Conservation (phyloP, 2,888 invertebrate species). For the Hecatera dysodea region DNA sequence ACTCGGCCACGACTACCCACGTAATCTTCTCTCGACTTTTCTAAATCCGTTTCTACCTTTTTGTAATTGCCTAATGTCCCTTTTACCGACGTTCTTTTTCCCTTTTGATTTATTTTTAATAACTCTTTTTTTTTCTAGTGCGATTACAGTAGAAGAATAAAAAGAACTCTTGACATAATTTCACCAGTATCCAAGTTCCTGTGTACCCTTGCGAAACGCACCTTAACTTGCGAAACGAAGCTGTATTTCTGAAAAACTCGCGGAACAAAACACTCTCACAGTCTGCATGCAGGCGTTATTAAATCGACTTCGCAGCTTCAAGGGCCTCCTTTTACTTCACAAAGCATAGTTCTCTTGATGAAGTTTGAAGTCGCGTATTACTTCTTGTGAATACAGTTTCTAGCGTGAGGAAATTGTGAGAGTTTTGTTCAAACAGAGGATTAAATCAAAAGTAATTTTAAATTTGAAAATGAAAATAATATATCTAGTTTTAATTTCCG, state of each 20-base stretch:
- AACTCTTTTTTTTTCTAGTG: too few relatives aligned
- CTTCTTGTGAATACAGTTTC: background rate
- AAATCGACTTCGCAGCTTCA: constrained; percentile 13
- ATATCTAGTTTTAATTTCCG: too few relatives aligned
- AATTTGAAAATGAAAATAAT: too few relatives aligned
- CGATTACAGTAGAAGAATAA: background rate
- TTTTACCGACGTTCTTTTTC: background rate
- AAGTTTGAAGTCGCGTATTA: background rate
- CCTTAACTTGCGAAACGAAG: too few relatives aligned
- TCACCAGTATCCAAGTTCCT: background rate
- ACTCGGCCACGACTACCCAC: too few relatives aligned
- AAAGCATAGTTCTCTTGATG: constrained; percentile 12
- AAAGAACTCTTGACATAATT: background rate
- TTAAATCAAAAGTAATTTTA: background rate
- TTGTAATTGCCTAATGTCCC: too few relatives aligned
- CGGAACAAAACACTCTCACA: background rate
- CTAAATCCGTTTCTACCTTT: too few relatives aligned
- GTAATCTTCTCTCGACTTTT: too few relatives aligned
- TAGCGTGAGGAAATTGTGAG: background rate
- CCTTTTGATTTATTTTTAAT: too few relatives aligned
- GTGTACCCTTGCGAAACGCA: background rate
- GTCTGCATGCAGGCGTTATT: background rate
- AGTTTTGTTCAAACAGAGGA: background rate
- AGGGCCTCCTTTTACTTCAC: background rate
- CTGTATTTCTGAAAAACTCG: background rate